phyloP scores from a whole-genome alignment of 2,797 vertebrate species.

The Protosalanx chinensis region DNA sequence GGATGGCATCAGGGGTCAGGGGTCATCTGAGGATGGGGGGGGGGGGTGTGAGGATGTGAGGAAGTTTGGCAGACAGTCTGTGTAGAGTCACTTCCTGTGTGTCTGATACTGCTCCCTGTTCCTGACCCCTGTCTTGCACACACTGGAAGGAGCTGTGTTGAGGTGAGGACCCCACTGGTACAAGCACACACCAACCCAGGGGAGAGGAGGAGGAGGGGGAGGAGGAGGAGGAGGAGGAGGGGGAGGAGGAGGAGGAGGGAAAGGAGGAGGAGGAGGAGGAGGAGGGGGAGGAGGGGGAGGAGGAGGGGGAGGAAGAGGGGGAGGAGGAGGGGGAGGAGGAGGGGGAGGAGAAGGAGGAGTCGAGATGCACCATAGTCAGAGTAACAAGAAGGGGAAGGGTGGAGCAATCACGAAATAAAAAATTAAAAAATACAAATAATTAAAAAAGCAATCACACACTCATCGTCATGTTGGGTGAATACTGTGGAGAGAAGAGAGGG shows the following conservation, averaged over 20 bases:
- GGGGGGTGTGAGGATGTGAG: constrained; percentile 40
- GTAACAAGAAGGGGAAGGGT: constrained; percentile 28
- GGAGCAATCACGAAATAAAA: constrained; percentile 9
- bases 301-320: constrained; percentile 17
- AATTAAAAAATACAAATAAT: constrained; percentile 32
- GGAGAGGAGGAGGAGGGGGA: constrained; percentile 14
- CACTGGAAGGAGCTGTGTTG: constrained; percentile 62
- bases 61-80: constrained; percentile 43
- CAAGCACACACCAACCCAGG: constrained; percentile 55
- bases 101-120: constrained; percentile 61
- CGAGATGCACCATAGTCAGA: constrained; percentile 55
- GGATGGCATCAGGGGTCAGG: constrained; percentile 38
- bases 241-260: constrained; percentile 17
- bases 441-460: constrained; percentile 84
- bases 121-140: constrained; percentile 66
- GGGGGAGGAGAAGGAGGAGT: constrained; percentile 38
- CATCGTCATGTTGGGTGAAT: constrained; percentile 93
- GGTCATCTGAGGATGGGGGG: constrained; percentile 15
- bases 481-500: constrained; percentile 75
- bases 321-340: constrained; percentile 21
- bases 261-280: constrained; percentile 24
- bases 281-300: constrained; percentile 15
- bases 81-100: constrained; percentile 57
- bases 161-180: constrained; percentile 62
- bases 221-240: constrained; percentile 42